A percentile compares a stretch with the other conserved stretches of the same genome.
Evolutionary conservation across 2,797 vertebrate genomes (phyloP).

Genomic region (Aeoliscus strigatus): DNA sequence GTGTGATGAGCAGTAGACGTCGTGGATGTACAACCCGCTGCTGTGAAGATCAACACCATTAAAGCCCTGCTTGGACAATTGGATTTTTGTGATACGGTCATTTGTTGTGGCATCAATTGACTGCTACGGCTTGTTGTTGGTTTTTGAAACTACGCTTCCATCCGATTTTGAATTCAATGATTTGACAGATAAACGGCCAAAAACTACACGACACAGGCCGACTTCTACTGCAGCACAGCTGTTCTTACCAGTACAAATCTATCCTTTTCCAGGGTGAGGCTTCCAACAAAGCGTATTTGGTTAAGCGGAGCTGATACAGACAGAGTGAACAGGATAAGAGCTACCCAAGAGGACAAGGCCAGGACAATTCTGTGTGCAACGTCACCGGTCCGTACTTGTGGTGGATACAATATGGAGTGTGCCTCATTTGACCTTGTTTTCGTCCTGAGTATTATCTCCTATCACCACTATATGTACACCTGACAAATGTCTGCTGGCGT

Average conservation of each 20-base stretch:
- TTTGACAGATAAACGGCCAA: not conserved
- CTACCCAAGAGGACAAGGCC: conserved; percentile 5
- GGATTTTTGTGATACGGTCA: not conserved
- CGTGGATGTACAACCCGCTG: not conserved
- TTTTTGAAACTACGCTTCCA: not conserved
- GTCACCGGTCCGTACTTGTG: conserved; percentile 23
- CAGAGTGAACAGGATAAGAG: too few species aligned
- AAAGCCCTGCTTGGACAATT: conserved; percentile 25
- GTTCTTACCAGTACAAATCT: conserved; percentile 33
- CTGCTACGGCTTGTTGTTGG: not conserved
- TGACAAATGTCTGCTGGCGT: conserved; percentile 84
- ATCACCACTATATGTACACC: conserved; percentile 90
- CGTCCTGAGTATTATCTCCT: conserved; percentile 74
- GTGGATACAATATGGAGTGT: conserved; percentile 10
- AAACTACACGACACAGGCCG: conserved; percentile 8
- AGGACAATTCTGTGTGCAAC: conserved; percentile 30
- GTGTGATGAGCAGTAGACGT: conserved; percentile 1
- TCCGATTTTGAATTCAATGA: too few species aligned
- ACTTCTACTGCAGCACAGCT: conserved; percentile 11
- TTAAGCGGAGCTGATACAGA: too few species aligned
- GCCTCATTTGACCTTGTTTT: conserved; percentile 58
- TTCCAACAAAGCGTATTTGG: too few species aligned
- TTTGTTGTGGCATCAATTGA: not conserved
- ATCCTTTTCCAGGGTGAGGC: too few species aligned
- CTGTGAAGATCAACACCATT: conserved; percentile 19